Conservation (phyloP, 2,113 vertebrate genomes). For the Macaca mulatta region DNA sequence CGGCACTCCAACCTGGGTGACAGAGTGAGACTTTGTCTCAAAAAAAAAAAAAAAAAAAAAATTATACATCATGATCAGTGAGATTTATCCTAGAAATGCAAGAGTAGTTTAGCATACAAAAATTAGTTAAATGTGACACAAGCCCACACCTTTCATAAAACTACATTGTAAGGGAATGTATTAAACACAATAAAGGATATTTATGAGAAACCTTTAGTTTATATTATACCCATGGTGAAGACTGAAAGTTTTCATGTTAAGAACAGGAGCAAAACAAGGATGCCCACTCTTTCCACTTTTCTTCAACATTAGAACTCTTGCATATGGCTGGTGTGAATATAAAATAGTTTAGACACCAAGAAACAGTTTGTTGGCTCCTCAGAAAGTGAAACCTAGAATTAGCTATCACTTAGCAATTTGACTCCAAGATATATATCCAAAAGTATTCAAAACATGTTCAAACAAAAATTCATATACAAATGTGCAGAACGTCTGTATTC, state of each 20-base stretch:
- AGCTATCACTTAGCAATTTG: not conserved
- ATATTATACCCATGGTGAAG: not conserved
- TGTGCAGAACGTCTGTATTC: not conserved
- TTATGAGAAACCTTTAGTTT: not conserved
- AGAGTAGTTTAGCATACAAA: not conserved
- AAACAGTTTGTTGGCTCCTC: not conserved
- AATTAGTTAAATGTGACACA: not conserved
- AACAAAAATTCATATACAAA: not conserved
- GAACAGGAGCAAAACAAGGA: not conserved
- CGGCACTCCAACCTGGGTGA: too few species aligned
- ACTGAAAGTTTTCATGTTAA: not conserved
- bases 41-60: too few species aligned
- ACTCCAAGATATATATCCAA: not conserved
- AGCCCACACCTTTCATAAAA: not conserved
- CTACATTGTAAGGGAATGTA: not conserved
- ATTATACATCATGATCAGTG: not conserved
- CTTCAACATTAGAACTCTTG: not conserved
- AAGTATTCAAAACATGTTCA: constrained; percentile 22
- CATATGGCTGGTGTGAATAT: not conserved
- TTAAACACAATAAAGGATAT: not conserved
- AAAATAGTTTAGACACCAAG: not conserved
- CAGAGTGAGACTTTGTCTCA: too few species aligned
- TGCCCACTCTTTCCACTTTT: not conserved
- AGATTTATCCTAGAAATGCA: not conserved
- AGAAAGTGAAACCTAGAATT: not conserved